Conservation (phyloP, 2,797 vertebrate genomes). For the Cossypha caffra region DNA sequence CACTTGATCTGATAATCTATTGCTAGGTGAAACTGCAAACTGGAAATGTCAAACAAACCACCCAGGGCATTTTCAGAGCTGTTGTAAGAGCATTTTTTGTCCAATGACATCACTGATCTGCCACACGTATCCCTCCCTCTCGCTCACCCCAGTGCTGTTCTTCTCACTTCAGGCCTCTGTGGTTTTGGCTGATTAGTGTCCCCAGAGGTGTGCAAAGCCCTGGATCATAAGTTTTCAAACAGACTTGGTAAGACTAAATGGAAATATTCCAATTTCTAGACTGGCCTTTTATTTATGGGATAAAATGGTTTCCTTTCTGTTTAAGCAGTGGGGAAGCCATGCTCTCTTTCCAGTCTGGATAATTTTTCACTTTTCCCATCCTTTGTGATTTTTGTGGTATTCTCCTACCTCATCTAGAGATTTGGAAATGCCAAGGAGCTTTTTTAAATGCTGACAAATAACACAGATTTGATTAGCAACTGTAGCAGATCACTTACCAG, state of each 20-base stretch:
- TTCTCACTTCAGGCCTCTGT: background rate
- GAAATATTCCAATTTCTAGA: background rate
- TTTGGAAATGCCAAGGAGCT: background rate
- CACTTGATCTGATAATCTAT: background rate
- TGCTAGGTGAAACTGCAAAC: background rate
- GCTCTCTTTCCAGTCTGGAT: background rate
- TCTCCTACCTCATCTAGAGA: background rate
- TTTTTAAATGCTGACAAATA: background rate
- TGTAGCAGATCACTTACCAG: background rate
- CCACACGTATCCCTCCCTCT: background rate
- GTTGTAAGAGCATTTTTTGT: background rate
- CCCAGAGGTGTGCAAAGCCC: background rate
- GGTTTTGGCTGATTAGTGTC: background rate
- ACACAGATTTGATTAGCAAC: background rate
- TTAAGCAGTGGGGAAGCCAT: background rate
- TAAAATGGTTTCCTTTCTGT: background rate
- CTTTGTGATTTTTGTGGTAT: background rate
- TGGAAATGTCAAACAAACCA: background rate
- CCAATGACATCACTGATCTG: fast-evolving
- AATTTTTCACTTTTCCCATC: background rate
- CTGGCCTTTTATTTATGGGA: background rate
- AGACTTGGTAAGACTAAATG: background rate
- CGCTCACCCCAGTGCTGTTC: background rate
- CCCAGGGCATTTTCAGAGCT: background rate
- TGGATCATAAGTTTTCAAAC: background rate